Evolutionary conservation across 2,797 vertebrate genomes (phyloP), one percentile per base, ranked within the genome.

Genomic region (Trachops cirrhosus): DNA sequence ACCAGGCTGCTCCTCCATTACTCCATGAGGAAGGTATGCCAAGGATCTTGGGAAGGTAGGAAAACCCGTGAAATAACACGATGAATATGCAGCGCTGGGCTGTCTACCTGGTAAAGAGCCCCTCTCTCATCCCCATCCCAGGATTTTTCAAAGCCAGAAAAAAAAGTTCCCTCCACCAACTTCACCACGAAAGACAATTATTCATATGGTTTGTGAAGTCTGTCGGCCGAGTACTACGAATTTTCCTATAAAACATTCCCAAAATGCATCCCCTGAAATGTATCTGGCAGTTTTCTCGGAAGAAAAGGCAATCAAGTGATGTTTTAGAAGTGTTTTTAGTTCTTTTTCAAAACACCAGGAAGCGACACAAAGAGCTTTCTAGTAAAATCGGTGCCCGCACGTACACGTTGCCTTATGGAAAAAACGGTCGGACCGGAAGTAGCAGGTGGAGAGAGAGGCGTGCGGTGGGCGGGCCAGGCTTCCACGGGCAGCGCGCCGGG

Each of bases 281-380:
- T 6, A 96, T 41, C 24, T 86, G 73, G 46, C 41, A 39, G 29
- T 79, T 73, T 77, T 50, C 67, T 91, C 2, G 24, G 62, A 84
- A 82, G 73, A 80, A 86, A 93, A 95, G 24, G 15, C 32, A 46
- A 52, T 86, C 34, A 7, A 85, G 29, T 50, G 34, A 26, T 37
- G 73, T 67, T 73, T 74, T 34, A 0, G 3, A 46, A 24, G n/a
- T 29, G 14, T 64, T 93, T 82, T 82, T 15, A 94, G 67, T 48
- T 91, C 16, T 70, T 92, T 83, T 71, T 52, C 41, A 41, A 92
- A 95, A 85, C n/a, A 83, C 80, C 73, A 67, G 26, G 64, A 73
- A 48, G 86, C 12, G 3, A 37, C 41, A 48, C 16, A 70, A 93
- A 37, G 14, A 34, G 24, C 16, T 79, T 71, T 84, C 12, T 46